Conservation (phyloP, 2,113 vertebrate genomes). For the Seriola dumerili region DNA sequence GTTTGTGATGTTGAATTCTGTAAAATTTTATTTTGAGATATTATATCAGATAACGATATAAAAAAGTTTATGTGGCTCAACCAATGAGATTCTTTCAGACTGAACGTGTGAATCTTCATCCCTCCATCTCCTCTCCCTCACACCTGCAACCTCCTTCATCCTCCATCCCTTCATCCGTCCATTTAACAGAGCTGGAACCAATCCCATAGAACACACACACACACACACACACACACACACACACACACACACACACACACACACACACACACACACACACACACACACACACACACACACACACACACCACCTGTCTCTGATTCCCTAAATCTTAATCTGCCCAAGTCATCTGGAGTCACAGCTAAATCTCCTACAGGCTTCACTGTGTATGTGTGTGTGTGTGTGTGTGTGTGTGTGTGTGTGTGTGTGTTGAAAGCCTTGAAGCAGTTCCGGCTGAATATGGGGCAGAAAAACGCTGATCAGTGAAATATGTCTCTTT, state of each 20-base stretch:
- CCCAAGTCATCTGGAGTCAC: slow-evolving; percentile 23
- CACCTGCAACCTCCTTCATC: neutral
- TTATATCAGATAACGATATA: no score
- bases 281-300: neutral
- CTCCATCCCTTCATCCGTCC: neutral
- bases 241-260: slow-evolving; percentile 2
- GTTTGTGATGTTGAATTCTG: no score
- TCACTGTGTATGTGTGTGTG: neutral
- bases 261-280: neutral
- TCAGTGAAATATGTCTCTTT: neutral
- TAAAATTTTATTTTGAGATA: no score
- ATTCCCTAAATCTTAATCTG: slow-evolving; percentile 11
- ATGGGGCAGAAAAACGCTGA: neutral
- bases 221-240: neutral
- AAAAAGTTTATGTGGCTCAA: neutral
- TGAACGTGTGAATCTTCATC: neutral
- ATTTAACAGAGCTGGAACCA: neutral
- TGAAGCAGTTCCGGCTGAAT: neutral
- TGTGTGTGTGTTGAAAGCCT: slow-evolving; percentile 1
- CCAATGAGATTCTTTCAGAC: neutral
- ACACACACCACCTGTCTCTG: slow-evolving; percentile 8
- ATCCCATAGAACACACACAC: neutral
- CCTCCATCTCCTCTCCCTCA: neutral
- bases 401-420: neutral
- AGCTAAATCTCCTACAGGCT: slow-evolving; percentile 13